Conservation (phyloP, 92 coral and sea anemone species). For the Porites divaricata region DNA sequence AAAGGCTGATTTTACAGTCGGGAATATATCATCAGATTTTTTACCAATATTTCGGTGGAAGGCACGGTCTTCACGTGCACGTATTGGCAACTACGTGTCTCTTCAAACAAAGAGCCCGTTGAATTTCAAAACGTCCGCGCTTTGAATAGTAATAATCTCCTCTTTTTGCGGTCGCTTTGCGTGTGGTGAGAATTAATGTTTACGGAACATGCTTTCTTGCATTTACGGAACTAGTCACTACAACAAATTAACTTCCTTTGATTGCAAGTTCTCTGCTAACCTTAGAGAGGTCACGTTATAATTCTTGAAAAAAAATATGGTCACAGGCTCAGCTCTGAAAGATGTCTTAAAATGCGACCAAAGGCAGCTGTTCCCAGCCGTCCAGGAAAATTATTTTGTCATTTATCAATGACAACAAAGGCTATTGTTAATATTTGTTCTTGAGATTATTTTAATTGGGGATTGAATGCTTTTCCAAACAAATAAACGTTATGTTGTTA, state of each 20-base stretch:
- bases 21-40: no score
- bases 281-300: neutral
- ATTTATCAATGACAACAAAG: conserved; percentile 17
- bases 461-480: conserved; percentile 33
- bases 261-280: neutral
- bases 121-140: neutral
- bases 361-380: neutral
- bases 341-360: neutral
- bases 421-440: conserved; percentile 6
- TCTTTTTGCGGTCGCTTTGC: conserved; percentile 10
- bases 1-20: no score
- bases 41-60: no score
- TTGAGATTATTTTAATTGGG: conserved; percentile 36
- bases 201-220: conserved; percentile 7
- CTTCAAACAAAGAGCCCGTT: neutral
- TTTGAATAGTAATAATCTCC: neutral
- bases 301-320: neutral
- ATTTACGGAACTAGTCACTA: neutral
- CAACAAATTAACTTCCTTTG: neutral
- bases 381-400: conserved; percentile 14
- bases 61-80: neutral
- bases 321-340: neutral
- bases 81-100: neutral
- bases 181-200: conserved; percentile 40
- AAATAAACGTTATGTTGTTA: conserved; percentile 26